Conservation (phyloP, 2,888 invertebrate genomes). For the Drosophila dives region DNA sequence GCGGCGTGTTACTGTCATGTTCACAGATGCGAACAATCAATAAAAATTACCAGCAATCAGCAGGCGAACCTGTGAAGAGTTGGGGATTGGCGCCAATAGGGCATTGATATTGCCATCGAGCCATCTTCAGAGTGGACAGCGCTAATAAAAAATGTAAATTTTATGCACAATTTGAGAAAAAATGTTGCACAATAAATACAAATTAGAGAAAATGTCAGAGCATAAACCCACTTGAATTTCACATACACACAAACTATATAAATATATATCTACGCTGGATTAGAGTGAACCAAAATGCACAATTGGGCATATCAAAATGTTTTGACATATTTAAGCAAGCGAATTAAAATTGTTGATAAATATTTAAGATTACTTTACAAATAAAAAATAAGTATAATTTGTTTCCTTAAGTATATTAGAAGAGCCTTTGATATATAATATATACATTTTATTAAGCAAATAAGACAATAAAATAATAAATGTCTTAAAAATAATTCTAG, state of each 20-base stretch:
- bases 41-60: constrained; percentile 60
- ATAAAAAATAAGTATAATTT: neutral
- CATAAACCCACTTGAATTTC: constrained; percentile 7
- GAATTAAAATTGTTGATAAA: neutral
- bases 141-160: constrained; percentile 75
- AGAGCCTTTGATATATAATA: neutral
- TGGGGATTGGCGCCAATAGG: neutral
- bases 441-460: neutral
- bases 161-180: constrained; percentile 70
- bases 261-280: constrained; percentile 9
- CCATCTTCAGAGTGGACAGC: constrained; percentile 27
- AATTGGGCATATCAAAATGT: constrained; percentile 1
- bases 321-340: neutral
- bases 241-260: neutral
- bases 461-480: neutral
- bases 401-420: neutral
- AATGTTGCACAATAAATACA: constrained; percentile 74
- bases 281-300: constrained; percentile 41
- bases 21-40: constrained; percentile 50
- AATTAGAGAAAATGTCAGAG: constrained; percentile 70
- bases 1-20: constrained; percentile 27
- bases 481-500: neutral
- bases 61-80: constrained; percentile 28
- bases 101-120: constrained; percentile 5
- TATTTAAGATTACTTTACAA: neutral